Evolutionary conservation across 2,797 vertebrate genomes (phyloP).

Genomic region (Miichthys miiuy): DNA sequence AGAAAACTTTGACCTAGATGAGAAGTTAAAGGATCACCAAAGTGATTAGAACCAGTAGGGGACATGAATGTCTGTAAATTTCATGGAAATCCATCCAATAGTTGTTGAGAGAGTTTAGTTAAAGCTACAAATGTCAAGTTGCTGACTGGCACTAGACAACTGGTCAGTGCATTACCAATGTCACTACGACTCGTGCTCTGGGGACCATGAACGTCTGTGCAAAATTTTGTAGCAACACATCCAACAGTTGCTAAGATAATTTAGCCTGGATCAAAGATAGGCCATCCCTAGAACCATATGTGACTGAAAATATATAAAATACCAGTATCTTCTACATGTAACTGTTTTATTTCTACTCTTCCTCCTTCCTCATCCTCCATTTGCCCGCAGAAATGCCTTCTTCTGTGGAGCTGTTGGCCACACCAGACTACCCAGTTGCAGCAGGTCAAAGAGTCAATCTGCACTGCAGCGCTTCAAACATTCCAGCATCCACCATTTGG

Average conservation of each 20-base stretch:
- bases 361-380: not conserved
- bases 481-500: not conserved
- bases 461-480: slow-evolving; percentile 28
- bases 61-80: not conserved
- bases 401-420: slow-evolving; percentile 40
- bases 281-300: not conserved
- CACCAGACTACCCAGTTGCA: slow-evolving; percentile 48
- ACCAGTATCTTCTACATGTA: not conserved
- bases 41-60: not conserved
- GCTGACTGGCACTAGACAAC: too few relatives aligned
- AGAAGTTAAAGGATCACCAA: not conserved
- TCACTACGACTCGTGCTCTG: not conserved
- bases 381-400: not conserved
- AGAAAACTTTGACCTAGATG: not conserved
- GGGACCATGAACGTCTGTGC: not conserved
- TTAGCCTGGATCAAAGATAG: not conserved
- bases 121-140: too few relatives aligned
- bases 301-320: not conserved
- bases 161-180: too few relatives aligned
- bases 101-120: not conserved
- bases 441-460: slow-evolving; percentile 61
- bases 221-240: not conserved
- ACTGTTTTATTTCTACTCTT: not conserved
- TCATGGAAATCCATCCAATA: not conserved
- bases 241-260: not conserved